These are phyloP conservation scores for Cydia pomonella DNA, from an alignment of 1,140 invertebrate species.

Conservation along the genomic window DNA sequence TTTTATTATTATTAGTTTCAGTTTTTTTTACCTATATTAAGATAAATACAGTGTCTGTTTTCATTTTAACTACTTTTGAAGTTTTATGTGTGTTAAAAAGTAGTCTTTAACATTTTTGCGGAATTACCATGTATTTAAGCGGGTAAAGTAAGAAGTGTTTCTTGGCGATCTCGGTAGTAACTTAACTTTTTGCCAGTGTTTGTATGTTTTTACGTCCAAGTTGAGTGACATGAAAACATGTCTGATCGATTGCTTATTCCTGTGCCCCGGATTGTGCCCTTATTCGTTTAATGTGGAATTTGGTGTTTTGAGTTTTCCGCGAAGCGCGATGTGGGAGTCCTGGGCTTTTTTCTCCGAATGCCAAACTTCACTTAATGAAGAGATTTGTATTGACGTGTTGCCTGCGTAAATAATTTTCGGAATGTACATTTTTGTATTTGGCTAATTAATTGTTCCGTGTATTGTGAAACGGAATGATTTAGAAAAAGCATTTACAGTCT, in stretches of 20 bases:
- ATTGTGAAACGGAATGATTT: background rate
- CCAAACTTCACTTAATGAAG: slow-evolving; percentile 60
- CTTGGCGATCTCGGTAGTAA: background rate
- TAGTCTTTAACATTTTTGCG: background rate
- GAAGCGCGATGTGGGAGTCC: slow-evolving; percentile 73
- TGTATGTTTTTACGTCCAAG: background rate
- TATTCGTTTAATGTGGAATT: slow-evolving; percentile 69
- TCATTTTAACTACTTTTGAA: background rate
- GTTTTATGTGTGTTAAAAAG: background rate
- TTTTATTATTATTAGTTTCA: background rate
- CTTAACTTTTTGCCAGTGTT: background rate
- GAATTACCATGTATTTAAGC: background rate
- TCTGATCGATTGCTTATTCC: slow-evolving; percentile 18
- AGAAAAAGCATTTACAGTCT: background rate
- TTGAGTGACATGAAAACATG: background rate
- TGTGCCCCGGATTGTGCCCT: slow-evolving; percentile 41
- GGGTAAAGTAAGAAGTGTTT: background rate
- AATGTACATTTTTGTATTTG: slow-evolving; percentile 13
- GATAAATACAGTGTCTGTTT: background rate
- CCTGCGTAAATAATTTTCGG: slow-evolving; percentile 44
- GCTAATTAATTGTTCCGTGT: slow-evolving; percentile 25
- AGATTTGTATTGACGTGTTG: slow-evolving; percentile 64
- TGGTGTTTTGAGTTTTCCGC: slow-evolving; percentile 70
- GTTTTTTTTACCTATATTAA: background rate
- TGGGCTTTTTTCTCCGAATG: slow-evolving; percentile 51